Evolutionary conservation across 2,888 invertebrate genomes (phyloP).

Genomic region (Hydrotaea cyrtoneurina): DNA sequence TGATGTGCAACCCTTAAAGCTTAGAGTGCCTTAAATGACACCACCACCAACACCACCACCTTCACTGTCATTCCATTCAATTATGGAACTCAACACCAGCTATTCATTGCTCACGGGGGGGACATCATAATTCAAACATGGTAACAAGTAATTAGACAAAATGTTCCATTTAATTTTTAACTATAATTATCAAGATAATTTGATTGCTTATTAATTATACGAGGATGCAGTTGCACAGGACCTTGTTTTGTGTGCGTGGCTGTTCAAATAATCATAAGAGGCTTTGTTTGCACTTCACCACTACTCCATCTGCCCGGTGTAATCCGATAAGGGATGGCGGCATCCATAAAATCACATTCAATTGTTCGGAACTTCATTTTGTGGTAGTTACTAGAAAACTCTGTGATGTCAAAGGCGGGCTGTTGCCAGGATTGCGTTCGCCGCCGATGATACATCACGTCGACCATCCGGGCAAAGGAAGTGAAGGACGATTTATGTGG

Average conservation of each 20-base stretch:
- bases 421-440: conserved; percentile 6
- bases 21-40: not conserved
- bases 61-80: not conserved
- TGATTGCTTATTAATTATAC: conserved; percentile 37
- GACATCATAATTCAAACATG: conserved; percentile 6
- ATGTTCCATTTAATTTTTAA: conserved; percentile 30
- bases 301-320: not conserved
- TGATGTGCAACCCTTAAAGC: not conserved
- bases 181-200: conserved; percentile 32
- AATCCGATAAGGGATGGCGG: conserved; percentile 27
- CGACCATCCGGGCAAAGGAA: not conserved
- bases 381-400: not conserved
- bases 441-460: not conserved
- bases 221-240: not conserved
- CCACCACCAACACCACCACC: not conserved
- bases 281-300: conserved; percentile 9
- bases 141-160: conserved; percentile 7
- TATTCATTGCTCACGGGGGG: not conserved
- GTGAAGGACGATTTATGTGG: conserved; percentile 21
- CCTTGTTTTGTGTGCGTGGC: not conserved
- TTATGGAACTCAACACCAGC: conserved; percentile 1
- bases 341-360: conserved; percentile 32
- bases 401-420: not conserved
- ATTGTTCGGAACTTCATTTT: conserved; percentile 20
- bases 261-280: conserved; percentile 11